Conservation (phyloP, 2,888 invertebrate species). For the Crocallis elinguaria region DNA sequence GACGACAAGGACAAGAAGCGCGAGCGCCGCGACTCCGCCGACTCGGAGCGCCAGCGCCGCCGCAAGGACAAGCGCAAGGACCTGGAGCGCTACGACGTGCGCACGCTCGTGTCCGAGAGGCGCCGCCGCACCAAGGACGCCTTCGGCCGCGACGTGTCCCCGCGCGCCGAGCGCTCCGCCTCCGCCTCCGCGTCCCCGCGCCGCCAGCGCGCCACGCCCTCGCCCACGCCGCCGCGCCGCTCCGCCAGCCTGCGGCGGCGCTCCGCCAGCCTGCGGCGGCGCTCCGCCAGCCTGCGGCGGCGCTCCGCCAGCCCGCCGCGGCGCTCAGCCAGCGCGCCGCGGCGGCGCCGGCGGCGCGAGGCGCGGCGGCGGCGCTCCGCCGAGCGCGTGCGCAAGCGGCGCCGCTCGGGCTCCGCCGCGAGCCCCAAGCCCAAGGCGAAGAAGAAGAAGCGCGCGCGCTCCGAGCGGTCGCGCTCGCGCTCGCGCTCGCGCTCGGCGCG, state of each 20-base stretch:
- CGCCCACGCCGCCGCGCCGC: slow-evolving; percentile 44
- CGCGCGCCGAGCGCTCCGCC: slow-evolving; percentile 40
- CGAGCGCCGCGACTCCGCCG: slow-evolving; percentile 44
- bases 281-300: slow-evolving; percentile 24
- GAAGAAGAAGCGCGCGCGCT: slow-evolving; percentile 63
- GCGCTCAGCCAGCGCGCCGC: slow-evolving; percentile 26
- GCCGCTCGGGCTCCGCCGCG: slow-evolving; percentile 45
- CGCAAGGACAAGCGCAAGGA: slow-evolving; percentile 88
- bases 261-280: slow-evolving; percentile 56
- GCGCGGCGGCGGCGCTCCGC: slow-evolving; percentile 52
- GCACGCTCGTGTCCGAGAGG: slow-evolving; percentile 90
- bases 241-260: slow-evolving; percentile 34
- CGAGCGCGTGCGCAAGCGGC: slow-evolving; percentile 52
- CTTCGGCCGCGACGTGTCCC: slow-evolving; percentile 90
- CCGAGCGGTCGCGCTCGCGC: slow-evolving; percentile 70
- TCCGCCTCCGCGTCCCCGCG: slow-evolving; percentile 39
- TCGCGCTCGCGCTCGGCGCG: slow-evolving; percentile 45
- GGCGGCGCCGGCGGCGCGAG: slow-evolving; percentile 35
- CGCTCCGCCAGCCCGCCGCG: slow-evolving; percentile 8
- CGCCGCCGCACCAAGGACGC: slow-evolving; percentile 88
- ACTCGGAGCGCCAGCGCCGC: slow-evolving; percentile 59
- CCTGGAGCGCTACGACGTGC: slow-evolving; percentile 92
- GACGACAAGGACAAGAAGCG: slow-evolving; percentile 53
- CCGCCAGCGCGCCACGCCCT: slow-evolving; percentile 46
- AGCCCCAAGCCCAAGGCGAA: slow-evolving; percentile 55